Evolutionary conservation across 2,797 vertebrate species (phyloP).

Genomic region (Echiichthys vipera): DNA sequence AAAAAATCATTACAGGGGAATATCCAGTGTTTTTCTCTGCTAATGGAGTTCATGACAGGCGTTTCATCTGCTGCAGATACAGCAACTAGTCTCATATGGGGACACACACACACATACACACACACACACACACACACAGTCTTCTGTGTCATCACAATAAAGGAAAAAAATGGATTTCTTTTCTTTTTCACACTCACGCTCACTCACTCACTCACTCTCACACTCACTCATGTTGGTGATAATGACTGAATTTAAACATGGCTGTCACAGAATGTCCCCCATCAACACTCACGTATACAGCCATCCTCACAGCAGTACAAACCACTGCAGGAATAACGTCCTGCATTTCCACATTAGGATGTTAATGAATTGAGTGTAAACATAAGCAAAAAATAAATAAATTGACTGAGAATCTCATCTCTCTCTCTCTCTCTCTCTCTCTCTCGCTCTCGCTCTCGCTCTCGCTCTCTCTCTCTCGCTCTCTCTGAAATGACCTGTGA

Average conservation of each 20-base stretch:
- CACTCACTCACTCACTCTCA: neutral
- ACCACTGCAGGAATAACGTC: neutral
- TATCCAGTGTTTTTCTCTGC: conserved; percentile 20
- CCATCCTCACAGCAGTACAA: neutral
- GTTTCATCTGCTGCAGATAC: conserved; percentile 1
- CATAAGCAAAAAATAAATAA: no score
- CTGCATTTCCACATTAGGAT: neutral
- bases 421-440: no score
- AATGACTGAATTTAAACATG: neutral
- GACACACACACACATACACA: conserved; percentile 1
- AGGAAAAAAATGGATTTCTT: neutral
- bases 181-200: neutral
- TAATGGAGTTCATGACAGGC: conserved; percentile 30
- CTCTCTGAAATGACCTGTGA: no score
- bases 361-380: neutral
- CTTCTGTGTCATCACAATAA: neutral
- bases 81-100: neutral
- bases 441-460: no score
- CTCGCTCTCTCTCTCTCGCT: no score
- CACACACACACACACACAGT: neutral
- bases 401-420: no score
- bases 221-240: neutral
- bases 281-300: neutral
- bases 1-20: conserved; percentile 36
- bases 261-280: neutral